A percentile compares a stretch with the other conserved stretches of the same genome.
Evolutionary conservation across 1,140 invertebrate genomes (phyloP).

Genomic region (Aphaenogaster rudis): DNA sequence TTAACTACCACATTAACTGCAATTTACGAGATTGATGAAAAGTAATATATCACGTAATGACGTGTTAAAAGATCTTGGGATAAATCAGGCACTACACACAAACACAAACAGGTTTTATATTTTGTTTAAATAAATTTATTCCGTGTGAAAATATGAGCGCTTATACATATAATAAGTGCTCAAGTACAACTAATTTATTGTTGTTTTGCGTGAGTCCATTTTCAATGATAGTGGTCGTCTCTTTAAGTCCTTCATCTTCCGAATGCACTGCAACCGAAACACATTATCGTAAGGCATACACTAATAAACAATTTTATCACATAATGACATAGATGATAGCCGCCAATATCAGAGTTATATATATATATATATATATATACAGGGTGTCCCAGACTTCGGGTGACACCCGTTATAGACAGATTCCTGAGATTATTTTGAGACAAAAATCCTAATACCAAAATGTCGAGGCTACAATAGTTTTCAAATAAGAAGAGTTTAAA

Average conservation of each 20-base stretch:
- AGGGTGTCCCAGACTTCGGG: too few relatives aligned
- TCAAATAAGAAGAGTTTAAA: too few relatives aligned
- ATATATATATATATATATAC: too few relatives aligned
- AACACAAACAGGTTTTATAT: background rate
- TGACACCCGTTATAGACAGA: too few relatives aligned
- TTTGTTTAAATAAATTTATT: slow-evolving; percentile 63
- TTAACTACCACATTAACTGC: background rate
- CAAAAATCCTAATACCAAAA: too few relatives aligned
- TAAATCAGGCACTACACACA: background rate
- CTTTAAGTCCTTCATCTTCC: slow-evolving; percentile 56
- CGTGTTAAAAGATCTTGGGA: background rate
- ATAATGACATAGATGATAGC: background rate
- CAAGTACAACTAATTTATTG: background rate
- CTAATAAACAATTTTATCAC: background rate
- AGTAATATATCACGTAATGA: background rate
- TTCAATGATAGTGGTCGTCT: background rate
- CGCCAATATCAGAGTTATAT: too few relatives aligned
- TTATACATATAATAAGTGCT: background rate
- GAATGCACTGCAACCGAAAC: slow-evolving; percentile 32
- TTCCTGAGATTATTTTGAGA: too few relatives aligned
- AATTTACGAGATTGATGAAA: background rate
- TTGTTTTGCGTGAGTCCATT: background rate
- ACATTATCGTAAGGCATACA: background rate
- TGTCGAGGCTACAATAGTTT: too few relatives aligned
- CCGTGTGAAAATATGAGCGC: background rate